Percentiles rank a stretch among this genome's conserved stretches.
Conservation (phyloP, 2,888 invertebrate species). For the Conus canariensis region DNA sequence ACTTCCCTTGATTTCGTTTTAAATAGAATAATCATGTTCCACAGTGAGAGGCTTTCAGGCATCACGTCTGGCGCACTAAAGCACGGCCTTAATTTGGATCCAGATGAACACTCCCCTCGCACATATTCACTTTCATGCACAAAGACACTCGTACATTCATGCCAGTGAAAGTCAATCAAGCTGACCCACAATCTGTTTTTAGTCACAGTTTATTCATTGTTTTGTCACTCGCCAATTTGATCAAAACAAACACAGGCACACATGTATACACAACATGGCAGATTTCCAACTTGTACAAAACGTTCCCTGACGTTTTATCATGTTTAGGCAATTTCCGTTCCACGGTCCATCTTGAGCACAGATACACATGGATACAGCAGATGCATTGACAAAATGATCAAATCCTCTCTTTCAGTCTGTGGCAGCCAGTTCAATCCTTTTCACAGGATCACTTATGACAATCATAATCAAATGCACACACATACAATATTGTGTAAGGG, state of each 20-base stretch:
- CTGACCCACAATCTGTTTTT: not conserved
- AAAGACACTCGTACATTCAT: no score
- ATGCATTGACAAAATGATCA: not conserved
- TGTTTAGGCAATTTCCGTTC: constrained; percentile 11
- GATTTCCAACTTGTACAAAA: not conserved
- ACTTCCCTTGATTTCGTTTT: no score
- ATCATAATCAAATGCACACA: not conserved
- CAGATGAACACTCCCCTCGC: no score
- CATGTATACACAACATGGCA: not conserved
- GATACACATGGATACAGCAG: not conserved
- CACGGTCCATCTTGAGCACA: constrained; percentile 28
- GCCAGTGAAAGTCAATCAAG: no score
- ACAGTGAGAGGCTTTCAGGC: no score
- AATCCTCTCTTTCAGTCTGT: not conserved
- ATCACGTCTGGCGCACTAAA: no score
- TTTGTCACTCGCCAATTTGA: constrained; percentile 24
- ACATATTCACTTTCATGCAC: no score
- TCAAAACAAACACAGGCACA: constrained; percentile 7
- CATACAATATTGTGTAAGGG: not conserved
- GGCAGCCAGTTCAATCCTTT: not conserved
- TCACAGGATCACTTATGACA: not conserved
- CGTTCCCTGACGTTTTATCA: constrained; percentile 30
- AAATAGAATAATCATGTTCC: no score
- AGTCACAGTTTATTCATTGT: not conserved
- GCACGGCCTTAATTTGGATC: no score